Conservation (phyloP, 2,888 invertebrate species). For the Melanostoma scalare region DNA sequence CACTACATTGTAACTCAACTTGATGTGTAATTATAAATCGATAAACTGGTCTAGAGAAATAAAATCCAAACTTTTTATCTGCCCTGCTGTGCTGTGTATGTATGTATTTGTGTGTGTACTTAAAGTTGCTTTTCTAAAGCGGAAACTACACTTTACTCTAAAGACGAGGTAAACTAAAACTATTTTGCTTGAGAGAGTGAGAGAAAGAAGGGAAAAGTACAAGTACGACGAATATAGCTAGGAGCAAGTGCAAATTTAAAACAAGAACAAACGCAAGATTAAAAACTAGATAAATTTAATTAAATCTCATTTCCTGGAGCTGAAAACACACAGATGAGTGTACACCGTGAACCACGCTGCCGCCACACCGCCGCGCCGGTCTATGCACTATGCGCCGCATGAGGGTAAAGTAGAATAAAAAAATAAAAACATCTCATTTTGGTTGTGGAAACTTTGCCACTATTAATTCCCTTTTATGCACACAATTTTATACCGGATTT, state of each 20-base stretch:
- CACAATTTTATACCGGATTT: too few species aligned
- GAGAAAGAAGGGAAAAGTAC: neutral
- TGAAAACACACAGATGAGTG: neutral
- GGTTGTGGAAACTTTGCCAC: too few species aligned
- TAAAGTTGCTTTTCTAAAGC: constrained; percentile 11
- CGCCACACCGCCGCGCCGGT: too few species aligned
- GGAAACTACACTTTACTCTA: constrained; percentile 39
- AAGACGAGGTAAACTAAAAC: constrained; percentile 1
- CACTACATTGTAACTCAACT: too few species aligned
- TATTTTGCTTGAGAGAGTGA: neutral
- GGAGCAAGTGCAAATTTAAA: constrained; percentile 10
- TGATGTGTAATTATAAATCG: constrained; percentile 20
- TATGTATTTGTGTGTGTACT: too few species aligned
- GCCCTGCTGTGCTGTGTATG: too few species aligned
- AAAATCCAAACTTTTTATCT: neutral
- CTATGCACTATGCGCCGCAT: too few species aligned
- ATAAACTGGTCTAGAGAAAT: constrained; percentile 16
- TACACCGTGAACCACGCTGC: too few species aligned
- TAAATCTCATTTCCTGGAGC: constrained; percentile 49
- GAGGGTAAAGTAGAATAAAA: too few species aligned
- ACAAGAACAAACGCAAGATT: constrained; percentile 17
- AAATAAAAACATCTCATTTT: too few species aligned
- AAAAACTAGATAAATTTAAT: constrained; percentile 53
- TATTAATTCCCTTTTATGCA: too few species aligned
- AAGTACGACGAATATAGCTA: neutral